phyloP scores from a whole-genome alignment of 2,888 invertebrate species.

The Clistopyga incitator region DNA sequence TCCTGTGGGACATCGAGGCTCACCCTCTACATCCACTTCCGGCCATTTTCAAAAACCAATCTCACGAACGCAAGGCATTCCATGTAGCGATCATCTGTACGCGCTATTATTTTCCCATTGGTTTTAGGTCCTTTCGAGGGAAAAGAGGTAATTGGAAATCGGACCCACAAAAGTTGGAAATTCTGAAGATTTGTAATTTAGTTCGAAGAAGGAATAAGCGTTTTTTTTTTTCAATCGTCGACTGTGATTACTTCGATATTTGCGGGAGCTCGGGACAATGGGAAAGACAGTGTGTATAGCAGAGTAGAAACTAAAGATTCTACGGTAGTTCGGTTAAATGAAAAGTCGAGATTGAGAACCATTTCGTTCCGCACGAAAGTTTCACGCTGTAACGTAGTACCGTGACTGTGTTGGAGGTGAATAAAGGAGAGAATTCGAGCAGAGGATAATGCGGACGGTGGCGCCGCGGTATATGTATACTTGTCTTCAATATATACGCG shows the following conservation, averaged over 20 bases:
- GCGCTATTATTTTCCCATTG: too few species aligned
- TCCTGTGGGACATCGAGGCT: neutral
- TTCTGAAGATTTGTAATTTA: too few species aligned
- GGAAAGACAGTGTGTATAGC: neutral
- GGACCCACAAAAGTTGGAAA: neutral
- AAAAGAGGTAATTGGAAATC: too few species aligned
- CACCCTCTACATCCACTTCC: too few species aligned
- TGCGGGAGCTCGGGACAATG: neutral
- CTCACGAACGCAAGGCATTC: too few species aligned
- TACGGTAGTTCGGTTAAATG: conserved; percentile 40
- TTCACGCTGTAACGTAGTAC: conserved; percentile 44
- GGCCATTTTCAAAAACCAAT: neutral
- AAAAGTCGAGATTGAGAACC: conserved; percentile 49
- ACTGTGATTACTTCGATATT: conserved; percentile 7
- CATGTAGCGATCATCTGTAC: too few species aligned
- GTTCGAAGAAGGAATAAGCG: too few species aligned
- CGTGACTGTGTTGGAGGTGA: conserved; percentile 25
- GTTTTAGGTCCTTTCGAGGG: too few species aligned
- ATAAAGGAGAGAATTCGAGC: conserved; percentile 28
- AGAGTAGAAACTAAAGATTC: conserved; percentile 7
- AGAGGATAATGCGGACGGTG: neutral
- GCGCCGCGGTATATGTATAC: conserved; percentile 13
- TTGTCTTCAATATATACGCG: neutral
- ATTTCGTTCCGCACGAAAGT: conserved; percentile 43
- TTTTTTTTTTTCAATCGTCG: too few species aligned